Base-by-base conservation (phyloP, 2,113 vertebrate species). In the Sialia sialis region DNA sequence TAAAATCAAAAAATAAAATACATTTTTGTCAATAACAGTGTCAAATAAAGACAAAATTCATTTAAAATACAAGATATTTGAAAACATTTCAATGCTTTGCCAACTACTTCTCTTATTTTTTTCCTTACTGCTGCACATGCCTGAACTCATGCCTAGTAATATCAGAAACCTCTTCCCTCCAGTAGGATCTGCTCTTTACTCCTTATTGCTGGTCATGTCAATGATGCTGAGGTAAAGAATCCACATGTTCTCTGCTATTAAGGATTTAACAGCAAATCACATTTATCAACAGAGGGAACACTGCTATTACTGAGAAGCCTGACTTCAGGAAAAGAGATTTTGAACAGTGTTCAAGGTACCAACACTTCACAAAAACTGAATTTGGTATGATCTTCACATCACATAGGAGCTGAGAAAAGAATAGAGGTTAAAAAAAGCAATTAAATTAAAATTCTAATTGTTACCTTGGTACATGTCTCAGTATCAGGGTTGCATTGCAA, bases 401-500 rank as follows among this genome's bases (percentile, higher is more conserved):
- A 60, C 3, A 38, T 0, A 30, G 6, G 20, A 77, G 25, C 4
- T 69, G 18, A 80, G 32, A 63, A 87, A 82, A 68, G 4, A 78
- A 72, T 1, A 90, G 13, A 74, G 22, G 4, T 34, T 66, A 8
- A 84, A 81, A 29, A 82, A 84, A 60, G 14, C 19, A 84, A 38
- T 12, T 51, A 0, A 6, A 36, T 52, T 39, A 51, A 76, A 84
- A 76, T 80, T 75, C 38, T 30, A 20, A 66, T 26, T 2, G 2
- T 77, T 98, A 99, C 99, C 99, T 99, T 99, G 4, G 99, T 99
- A 98, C 98, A 99, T 69, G 98, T 99, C 96, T 99, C 99, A 0
- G 99, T 99, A 84, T 99, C 99, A 13, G 99, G 99, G 87, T 99
- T 99, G 96, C 99, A 99, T 52, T 99, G 99, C 75, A 99, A 96